Conservation (phyloP, 2,797 vertebrate species). For the Pelobates cultripes region DNA sequence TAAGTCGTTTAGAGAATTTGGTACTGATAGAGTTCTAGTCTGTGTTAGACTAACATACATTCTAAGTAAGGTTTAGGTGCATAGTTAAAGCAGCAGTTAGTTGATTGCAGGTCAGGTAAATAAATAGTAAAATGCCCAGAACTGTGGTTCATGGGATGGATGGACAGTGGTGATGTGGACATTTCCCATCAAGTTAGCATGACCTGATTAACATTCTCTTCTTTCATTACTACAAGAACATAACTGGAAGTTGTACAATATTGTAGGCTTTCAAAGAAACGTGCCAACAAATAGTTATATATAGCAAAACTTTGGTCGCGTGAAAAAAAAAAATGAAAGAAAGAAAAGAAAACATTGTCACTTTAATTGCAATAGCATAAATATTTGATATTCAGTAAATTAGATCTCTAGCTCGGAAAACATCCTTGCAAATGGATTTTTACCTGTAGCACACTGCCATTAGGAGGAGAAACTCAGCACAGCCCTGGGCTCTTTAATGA, state of each 20-base stretch:
- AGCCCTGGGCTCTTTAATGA: constrained; percentile 92
- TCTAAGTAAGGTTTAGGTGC: too few relatives aligned
- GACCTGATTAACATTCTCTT: too few relatives aligned
- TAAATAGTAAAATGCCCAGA: too few relatives aligned
- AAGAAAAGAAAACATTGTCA: constrained; percentile 69
- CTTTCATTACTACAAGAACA: background rate
- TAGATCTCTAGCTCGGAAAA: constrained; percentile 89
- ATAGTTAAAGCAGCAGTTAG: too few relatives aligned
- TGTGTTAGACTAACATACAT: too few relatives aligned
- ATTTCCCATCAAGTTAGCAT: too few relatives aligned
- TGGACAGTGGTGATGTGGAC: too few relatives aligned
- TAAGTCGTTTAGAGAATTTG: too few relatives aligned
- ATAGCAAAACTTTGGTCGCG: constrained; percentile 27
- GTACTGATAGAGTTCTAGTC: too few relatives aligned
- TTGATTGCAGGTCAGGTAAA: too few relatives aligned
- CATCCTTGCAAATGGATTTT: constrained; percentile 91
- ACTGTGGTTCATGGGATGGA: too few relatives aligned
- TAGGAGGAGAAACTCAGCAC: constrained; percentile 84
- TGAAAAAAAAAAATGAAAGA: constrained; percentile 9
- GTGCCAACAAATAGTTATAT: constrained; percentile 15
- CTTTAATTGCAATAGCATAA: constrained; percentile 88
- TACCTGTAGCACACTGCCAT: constrained; percentile 93
- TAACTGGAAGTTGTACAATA: background rate
- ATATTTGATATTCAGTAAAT: constrained; percentile 95
- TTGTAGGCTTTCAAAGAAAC: constrained; percentile 21